Conservation (phyloP, 2,888 invertebrate genomes). For the Epirrita christyi region DNA sequence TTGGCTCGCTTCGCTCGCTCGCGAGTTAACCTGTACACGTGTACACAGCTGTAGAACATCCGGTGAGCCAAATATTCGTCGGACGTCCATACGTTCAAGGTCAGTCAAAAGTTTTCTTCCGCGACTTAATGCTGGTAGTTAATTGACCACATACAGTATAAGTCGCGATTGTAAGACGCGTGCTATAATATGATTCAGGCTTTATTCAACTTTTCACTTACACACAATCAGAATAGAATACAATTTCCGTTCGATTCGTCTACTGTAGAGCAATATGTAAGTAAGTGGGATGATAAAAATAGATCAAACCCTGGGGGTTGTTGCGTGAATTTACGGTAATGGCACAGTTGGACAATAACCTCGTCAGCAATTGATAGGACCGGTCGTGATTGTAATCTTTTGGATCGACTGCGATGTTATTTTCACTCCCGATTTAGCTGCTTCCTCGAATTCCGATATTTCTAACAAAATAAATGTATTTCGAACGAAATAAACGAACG, state of each 20-base stretch:
- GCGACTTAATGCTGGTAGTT: too few species aligned
- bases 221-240: constrained; percentile 26
- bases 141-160: too few species aligned
- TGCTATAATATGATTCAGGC: too few species aligned
- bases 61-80: too few species aligned
- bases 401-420: constrained; percentile 31
- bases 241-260: constrained; percentile 30
- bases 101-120: too few species aligned
- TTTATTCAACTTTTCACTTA: constrained; percentile 21
- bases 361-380: constrained; percentile 43
- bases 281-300: constrained; percentile 42
- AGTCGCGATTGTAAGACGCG: too few species aligned
- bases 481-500: constrained; percentile 15
- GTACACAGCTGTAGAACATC: too few species aligned
- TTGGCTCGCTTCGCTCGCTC: too few species aligned
- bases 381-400: constrained; percentile 40
- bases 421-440: constrained; percentile 29
- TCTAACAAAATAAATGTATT: constrained; percentile 20
- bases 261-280: constrained; percentile 20
- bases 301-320: constrained; percentile 43
- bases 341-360: constrained; percentile 40
- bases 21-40: too few species aligned
- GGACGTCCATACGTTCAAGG: too few species aligned
- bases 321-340: constrained; percentile 42
- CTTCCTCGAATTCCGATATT: constrained; percentile 20